Evolutionary conservation across 2,797 vertebrate species (phyloP), one percentile per base, ranked within the genome.

Genomic region (Cryptoprocta ferox): DNA sequence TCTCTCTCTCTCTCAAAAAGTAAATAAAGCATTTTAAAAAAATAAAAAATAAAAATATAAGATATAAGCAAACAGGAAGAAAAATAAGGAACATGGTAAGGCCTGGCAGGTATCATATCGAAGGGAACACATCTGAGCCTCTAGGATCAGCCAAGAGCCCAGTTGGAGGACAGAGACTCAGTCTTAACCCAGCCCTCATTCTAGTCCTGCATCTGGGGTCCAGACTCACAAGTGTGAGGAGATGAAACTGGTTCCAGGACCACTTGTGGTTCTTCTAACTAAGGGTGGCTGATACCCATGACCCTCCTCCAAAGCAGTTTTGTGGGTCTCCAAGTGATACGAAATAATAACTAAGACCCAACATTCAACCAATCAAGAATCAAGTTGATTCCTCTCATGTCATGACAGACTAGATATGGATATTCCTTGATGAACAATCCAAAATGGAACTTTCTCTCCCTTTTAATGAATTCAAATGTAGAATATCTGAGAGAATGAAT

Each of bases 381-480:
- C 63, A 63, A 80, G 56, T 30, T 61, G 82, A 56, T 61, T 63
- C 82, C 53, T 45, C 56, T 6, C 16, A 16, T 59, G 37, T 59
- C 21, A n/a, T 11, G 3, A 53, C 37, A 79, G 66, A 88, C 21
- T 4, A 84, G 28, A 3, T 61, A 35, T 0, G 7, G 63, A 16
- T 26, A 63, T 8, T 48, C 26, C 79, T 79, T 35, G 14, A 18
- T 24, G n/a, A 79, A 24, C 2, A 56, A 26, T 83, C 78, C 53
- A 76, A 81, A 83, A 18, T 3, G 12, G 10, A 84, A 93, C 71
- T 89, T 82, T 32, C 48, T 90, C 90, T 93, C 70, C 78, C 56
- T 93, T 71, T 48, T 56, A 26, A 79, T 84, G 70, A 96, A 88
- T 85, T 90, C 89, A 73, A 70, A 82, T 39, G 15, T 65, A 73